These are phyloP conservation scores for Stichodactyla mertensii DNA, from an alignment of 64 coral and sea anemone genomes.

Conservation along the genomic window DNA sequence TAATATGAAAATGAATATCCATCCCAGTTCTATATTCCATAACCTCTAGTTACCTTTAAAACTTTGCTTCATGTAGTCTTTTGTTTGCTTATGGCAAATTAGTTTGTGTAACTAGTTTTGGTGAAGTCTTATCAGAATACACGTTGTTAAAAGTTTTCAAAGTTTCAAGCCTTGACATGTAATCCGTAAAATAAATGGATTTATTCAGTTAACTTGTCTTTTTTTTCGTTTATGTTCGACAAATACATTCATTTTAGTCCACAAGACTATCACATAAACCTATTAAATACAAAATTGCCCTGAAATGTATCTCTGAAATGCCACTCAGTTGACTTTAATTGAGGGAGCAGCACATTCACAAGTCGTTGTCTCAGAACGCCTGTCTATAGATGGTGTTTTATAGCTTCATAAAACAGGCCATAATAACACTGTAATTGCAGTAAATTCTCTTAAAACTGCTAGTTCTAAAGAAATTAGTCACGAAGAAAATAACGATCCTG, in stretches of 20 bases:
- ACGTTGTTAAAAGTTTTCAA: neutral
- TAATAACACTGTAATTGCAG: slow-evolving; percentile 64
- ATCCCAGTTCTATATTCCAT: too few relatives aligned
- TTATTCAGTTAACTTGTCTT: slow-evolving; percentile 1
- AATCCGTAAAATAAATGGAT: slow-evolving; percentile 15
- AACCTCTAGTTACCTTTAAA: too few relatives aligned
- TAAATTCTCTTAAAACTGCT: slow-evolving; percentile 69
- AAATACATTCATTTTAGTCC: slow-evolving; percentile 15
- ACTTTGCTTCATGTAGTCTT: neutral
- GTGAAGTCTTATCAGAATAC: neutral
- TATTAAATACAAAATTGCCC: slow-evolving; percentile 12
- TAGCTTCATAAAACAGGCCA: slow-evolving; percentile 36
- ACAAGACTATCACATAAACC: slow-evolving; percentile 5
- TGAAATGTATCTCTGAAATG: slow-evolving; percentile 30
- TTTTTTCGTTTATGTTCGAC: slow-evolving; percentile 4
- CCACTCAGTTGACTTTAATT: slow-evolving; percentile 26
- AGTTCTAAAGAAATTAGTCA: slow-evolving; percentile 71
- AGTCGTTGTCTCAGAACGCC: slow-evolving; percentile 22
- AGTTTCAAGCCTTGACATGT: slow-evolving; percentile 1
- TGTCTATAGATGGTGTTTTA: slow-evolving; percentile 30
- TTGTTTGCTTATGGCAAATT: neutral
- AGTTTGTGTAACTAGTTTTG: neutral
- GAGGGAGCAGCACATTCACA: neutral
- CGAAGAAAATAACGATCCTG: slow-evolving; percentile 46
- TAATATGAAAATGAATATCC: too few relatives aligned